Percentiles rank a stretch among this genome's conserved stretches.
phyloP scores from a whole-genome alignment of 2,888 invertebrate species.

The Nysson spinosus region DNA sequence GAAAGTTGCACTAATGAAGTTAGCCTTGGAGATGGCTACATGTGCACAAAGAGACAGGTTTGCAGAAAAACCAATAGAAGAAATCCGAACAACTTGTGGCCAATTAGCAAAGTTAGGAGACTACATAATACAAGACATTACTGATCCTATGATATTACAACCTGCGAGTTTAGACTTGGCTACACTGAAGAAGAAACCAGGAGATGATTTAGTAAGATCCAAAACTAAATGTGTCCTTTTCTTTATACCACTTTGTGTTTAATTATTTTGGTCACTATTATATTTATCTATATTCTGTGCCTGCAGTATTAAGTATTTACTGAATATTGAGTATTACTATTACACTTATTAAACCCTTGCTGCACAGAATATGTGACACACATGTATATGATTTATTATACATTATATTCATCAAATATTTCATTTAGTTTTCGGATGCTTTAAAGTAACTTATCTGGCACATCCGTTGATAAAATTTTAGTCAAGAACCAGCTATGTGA shows the following conservation, averaged over 20 bases:
- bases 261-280: not conserved
- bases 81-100: conserved; percentile 85
- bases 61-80: conserved; percentile 90
- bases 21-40: conserved; percentile 92
- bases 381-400: not conserved
- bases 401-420: not conserved
- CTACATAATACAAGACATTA: conserved; percentile 90
- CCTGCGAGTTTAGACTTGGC: conserved; percentile 94
- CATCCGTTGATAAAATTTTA: conserved; percentile 55
- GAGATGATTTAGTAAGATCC: conserved; percentile 84
- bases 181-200: conserved; percentile 88
- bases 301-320: too few relatives aligned
- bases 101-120: conserved; percentile 89
- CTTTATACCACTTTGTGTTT: too few relatives aligned
- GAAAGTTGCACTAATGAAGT: conserved; percentile 85
- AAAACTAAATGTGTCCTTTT: too few relatives aligned
- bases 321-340: too few relatives aligned
- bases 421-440: not conserved
- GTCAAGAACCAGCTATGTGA: conserved; percentile 28
- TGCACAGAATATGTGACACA: not conserved
- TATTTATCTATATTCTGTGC: not conserved
- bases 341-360: too few relatives aligned
- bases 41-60: conserved; percentile 94
- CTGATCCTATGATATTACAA: conserved; percentile 94
- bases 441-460: conserved; percentile 24